Evolutionary conservation across 2,113 vertebrate species (phyloP).

Genomic region (Mirounga angustirostris): DNA sequence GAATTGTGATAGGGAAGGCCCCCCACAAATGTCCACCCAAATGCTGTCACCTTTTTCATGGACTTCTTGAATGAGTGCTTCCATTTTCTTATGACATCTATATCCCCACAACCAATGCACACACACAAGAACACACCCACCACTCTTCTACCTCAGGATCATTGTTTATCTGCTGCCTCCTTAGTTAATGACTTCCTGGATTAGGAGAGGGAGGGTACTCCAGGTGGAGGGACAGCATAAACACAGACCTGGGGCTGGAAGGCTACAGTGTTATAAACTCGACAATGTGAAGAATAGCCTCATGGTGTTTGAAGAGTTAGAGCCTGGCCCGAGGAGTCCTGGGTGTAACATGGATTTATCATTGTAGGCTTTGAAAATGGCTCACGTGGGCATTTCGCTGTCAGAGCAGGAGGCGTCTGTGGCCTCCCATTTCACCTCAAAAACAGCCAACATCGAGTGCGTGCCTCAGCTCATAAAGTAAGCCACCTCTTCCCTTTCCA

Average conservation of each 20-base stretch:
- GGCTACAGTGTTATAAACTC: neutral
- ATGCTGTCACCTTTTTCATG: neutral
- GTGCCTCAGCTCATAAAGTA: conserved; percentile 85
- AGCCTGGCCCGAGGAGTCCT: neutral
- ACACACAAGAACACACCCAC: neutral
- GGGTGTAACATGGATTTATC: neutral
- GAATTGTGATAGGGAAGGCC: neutral
- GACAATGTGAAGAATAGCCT: neutral
- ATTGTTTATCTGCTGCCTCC: neutral
- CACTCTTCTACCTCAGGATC: neutral
- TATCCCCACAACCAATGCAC: neutral
- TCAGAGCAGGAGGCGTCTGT: conserved; percentile 86
- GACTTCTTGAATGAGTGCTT: neutral
- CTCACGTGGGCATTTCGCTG: conserved; percentile 83
- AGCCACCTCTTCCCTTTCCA: neutral
- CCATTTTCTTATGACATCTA: neutral
- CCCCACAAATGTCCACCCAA: neutral
- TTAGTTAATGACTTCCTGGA: neutral
- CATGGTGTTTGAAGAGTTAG: neutral
- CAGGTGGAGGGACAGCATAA: neutral
- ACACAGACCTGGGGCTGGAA: neutral
- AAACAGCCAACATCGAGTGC: conserved; percentile 84
- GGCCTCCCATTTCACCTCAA: conserved; percentile 86
- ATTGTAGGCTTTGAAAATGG: conserved; percentile 87
- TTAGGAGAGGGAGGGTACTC: neutral